Evolutionary conservation across 2,113 vertebrate genomes (phyloP), one percentile per base, ranked within the genome.

Genomic region (Pygoscelis antarcticus): DNA sequence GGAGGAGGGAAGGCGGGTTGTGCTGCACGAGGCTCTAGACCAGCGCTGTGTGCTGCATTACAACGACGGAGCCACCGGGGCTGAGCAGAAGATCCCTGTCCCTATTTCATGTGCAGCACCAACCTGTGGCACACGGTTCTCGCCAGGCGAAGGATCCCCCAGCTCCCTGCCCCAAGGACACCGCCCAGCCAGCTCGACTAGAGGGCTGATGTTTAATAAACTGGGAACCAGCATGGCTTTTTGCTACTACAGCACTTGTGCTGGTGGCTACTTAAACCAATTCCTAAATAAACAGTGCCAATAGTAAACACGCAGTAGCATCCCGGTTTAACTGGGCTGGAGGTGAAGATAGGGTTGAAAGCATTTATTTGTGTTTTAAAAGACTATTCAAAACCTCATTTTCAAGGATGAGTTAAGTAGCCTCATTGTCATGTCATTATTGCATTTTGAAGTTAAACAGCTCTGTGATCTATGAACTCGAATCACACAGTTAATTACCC

Each of bases 401-500:
- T 93, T 52, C 69, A 83, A 75, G 95, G 96, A 97, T 97, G 97
- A 92, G 74, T 94, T 93, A 90, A 98, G 92, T 61, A 15, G 69
- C 40, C 79, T 96, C 74, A 44, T 71, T 97, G 94, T 95, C 85
- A 27, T 86, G 94, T 90, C 68, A 7, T 95, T 94, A 94, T 76
- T 97, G 93, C 94, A 77, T 96, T 97, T 95, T 95, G 95, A 97
- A 97, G 96, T 95, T 95, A 96, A 97, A 97, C 97, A 97, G 97
- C 96, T 86, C 94, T 8, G 2, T 93, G 96, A 96, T 97, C 97
- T 97, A 94, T 96, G 97, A 97, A 98, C 97, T 97, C 82, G 38
- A 97, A 97, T 96, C 93, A 91, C 85, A 78, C 88, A 97, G 96
- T 96, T 98, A 97, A 98, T 98, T 98, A 98, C 96, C 95, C 95